Base-by-base conservation (phyloP, 30 jellyfish, hydroid and myxozoan species). In the Aurelia sp. region DNA sequence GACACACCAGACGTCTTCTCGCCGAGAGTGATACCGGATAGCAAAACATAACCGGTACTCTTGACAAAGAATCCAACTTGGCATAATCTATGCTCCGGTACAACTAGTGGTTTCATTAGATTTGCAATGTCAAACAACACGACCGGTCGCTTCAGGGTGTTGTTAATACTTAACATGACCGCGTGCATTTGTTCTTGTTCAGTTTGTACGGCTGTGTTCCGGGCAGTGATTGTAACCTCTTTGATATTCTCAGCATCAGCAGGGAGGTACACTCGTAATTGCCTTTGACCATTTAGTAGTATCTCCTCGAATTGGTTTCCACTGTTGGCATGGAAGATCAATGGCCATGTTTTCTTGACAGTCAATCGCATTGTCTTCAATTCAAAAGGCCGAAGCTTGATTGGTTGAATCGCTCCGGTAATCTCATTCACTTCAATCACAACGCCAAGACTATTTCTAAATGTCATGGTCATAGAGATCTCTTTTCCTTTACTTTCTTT, bases 261-360 rank as follows among this genome's bases (percentile, higher is more conserved):
- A 0, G 84, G 90, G 18, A 90, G 17, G 73, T 81, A 73, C 52
- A 90, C 88, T 30, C 94, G 80, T 9, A 90, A 78, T 57, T 94
- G 96, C 19, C 93, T 86, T 47, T 94, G 99, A 17, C 99, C 99
- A 73, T 89, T 94, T 62, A 94, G 63, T 62, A 89, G 82, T 16
- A 90, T 48, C n/a, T 90, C 88, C 20, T 86, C 91, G 12, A 73
- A 59, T n/a, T 57, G 71, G 17, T 71, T 86, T 4, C 88, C 96
- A 64, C 92, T 86, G 64, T 57, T 65, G 19, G 97, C 99, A n/a
- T 89, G 87, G 73, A 94, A 83, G 18, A 80, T 71, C 86, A 94
- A 30, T 17, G 99, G 97, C 97, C 96, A 85, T 4, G 98, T 66
- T n/a, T 85, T 71, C 78, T 75, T 64, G 17, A 94, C 92, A 9